Percentiles rank a stretch among this genome's conserved stretches.
Conservation (phyloP, 2,797 vertebrate genomes). For the Columba guinea region DNA sequence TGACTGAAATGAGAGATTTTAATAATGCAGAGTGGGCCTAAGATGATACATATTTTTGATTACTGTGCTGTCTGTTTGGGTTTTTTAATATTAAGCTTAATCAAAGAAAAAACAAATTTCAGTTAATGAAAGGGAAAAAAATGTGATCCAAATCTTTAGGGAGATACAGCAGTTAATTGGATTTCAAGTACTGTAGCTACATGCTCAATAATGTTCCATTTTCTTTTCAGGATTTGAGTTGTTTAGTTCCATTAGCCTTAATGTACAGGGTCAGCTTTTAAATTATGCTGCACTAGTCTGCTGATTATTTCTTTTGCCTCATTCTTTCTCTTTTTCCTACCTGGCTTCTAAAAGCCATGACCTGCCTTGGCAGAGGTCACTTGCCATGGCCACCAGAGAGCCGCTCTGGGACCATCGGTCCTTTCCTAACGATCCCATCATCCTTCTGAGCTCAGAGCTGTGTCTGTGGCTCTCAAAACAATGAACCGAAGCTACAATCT, state of each 20-base stretch:
- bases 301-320: not conserved
- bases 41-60: constrained; percentile 36
- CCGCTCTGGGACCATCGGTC: not conserved
- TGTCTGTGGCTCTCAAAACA: not conserved
- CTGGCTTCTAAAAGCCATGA: not conserved
- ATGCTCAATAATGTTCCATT: constrained; percentile 36
- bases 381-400: not conserved
- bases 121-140: constrained; percentile 49
- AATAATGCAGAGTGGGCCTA: constrained; percentile 23
- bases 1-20: constrained; percentile 17
- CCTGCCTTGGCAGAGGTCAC: constrained; percentile 21
- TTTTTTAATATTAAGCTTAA: constrained; percentile 61
- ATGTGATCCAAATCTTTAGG: constrained; percentile 12
- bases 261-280: constrained; percentile 49
- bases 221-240: constrained; percentile 54
- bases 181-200: constrained; percentile 58
- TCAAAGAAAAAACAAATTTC: constrained; percentile 38
- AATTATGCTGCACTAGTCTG: constrained; percentile 11
- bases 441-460: not conserved
- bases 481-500: not conserved
- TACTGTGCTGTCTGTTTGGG: not conserved
- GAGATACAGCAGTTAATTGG: constrained; percentile 63
- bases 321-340: not conserved
- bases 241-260: constrained; percentile 58
- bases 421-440: not conserved